phyloP scores from a whole-genome alignment of 2,797 vertebrate genomes.

The Premnoplex brunnescens region DNA sequence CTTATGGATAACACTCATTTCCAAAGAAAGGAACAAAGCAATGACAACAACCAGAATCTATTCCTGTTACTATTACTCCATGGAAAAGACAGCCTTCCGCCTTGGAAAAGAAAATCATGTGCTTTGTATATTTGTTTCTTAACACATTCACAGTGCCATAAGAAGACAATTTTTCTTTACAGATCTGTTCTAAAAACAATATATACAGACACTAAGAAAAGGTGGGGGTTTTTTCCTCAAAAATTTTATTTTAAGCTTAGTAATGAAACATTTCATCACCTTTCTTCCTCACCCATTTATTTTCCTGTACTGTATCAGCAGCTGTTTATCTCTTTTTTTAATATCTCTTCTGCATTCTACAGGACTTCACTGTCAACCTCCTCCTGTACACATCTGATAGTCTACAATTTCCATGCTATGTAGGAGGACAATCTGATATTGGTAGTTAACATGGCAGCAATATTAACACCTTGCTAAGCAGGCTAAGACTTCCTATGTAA shows the following conservation, averaged over 20 bases:
- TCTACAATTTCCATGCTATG: not conserved
- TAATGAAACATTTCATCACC: slow-evolving; percentile 21
- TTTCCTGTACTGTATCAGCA: slow-evolving; percentile 16
- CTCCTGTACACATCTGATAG: not conserved
- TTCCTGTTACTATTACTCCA: not conserved
- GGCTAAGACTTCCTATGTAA: not conserved
- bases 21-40: not conserved
- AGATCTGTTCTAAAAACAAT: slow-evolving; percentile 16
- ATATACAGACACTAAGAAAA: not conserved
- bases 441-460: not conserved
- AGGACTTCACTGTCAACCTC: slow-evolving; percentile 15
- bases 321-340: slow-evolving; percentile 42
- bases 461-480: not conserved
- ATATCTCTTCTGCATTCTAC: slow-evolving; percentile 11
- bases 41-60: not conserved
- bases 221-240: accelerated
- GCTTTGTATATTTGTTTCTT: not conserved
- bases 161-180: not conserved
- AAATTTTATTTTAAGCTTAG: slow-evolving; percentile 37
- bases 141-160: not conserved
- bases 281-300: slow-evolving; percentile 39
- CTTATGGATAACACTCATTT: not conserved
- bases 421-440: not conserved
- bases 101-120: not conserved
- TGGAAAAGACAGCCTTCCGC: not conserved